These are phyloP conservation scores for Orthosia gothica DNA, from an alignment of 2,888 invertebrate genomes.

Conservation along the genomic window DNA sequence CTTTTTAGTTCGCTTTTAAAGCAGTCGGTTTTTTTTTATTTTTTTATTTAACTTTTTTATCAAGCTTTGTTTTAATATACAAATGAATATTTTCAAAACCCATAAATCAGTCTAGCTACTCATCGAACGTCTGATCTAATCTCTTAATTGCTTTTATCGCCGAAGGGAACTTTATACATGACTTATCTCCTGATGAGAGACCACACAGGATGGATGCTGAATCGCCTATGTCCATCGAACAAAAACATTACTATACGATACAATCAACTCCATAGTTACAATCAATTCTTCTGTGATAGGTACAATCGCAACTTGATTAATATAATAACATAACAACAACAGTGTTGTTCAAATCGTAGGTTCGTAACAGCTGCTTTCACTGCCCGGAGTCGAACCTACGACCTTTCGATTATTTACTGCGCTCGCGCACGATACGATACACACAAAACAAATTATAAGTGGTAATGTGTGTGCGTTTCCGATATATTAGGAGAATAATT, in stretches of 20 bases:
- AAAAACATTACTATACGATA: conserved; percentile 11
- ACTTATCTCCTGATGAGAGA: not conserved
- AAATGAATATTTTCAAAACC: not conserved
- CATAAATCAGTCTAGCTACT: conserved; percentile 3
- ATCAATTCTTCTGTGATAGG: not conserved
- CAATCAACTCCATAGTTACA: conserved; percentile 14
- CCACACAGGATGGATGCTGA: conserved; percentile 36
- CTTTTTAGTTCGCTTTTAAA: too few species aligned
- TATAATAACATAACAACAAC: conserved; percentile 50
- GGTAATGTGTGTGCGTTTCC: conserved; percentile 64
- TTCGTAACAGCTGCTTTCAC: conserved; percentile 69
- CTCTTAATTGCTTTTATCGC: conserved; percentile 40
- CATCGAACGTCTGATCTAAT: conserved; percentile 32
- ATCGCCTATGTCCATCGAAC: conserved; percentile 15
- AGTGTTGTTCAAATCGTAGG: conserved; percentile 51
- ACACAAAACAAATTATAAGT: conserved; percentile 72
- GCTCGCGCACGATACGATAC: conserved; percentile 67
- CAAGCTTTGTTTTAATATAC: not conserved
- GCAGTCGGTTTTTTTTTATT: too few species aligned
- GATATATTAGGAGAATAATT: conserved; percentile 31
- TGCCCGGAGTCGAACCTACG: conserved; percentile 63
- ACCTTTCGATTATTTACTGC: conserved; percentile 66
- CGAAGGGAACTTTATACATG: conserved; percentile 19
- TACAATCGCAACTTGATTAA: conserved; percentile 35
- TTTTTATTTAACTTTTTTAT: too few species aligned